phyloP scores from a whole-genome alignment of 23 tunicate genomes.

The Ascidia mentula region DNA sequence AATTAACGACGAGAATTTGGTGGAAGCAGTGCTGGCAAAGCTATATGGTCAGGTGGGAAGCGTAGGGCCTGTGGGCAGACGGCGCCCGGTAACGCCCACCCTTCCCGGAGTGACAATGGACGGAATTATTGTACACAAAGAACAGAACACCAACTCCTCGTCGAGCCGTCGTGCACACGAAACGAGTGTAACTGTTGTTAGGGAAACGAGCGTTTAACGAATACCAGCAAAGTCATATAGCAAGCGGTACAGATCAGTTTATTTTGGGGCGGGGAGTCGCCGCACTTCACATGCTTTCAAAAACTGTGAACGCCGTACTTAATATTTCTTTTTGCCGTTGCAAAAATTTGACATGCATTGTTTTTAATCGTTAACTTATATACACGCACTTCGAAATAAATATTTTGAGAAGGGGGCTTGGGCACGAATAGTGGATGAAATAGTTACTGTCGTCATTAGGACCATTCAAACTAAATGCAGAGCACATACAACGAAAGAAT shows the following conservation, averaged over 20 bases:
- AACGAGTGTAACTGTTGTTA: not conserved
- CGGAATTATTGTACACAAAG: conserved; percentile 41
- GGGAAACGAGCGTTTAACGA: conserved; percentile 23
- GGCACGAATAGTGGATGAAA: too few species aligned
- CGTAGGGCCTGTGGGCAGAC: not conserved
- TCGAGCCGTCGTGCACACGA: not conserved
- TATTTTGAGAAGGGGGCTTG: not conserved
- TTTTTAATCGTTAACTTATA: not conserved
- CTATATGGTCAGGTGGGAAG: conserved; percentile 16
- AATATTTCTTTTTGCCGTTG: not conserved
- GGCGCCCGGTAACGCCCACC: conserved; percentile 27
- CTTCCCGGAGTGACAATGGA: conserved; percentile 63
- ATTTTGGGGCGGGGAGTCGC: too few species aligned
- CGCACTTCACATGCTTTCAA: not conserved
- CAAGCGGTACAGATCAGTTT: too few species aligned
- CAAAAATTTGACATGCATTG: not conserved
- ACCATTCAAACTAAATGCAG: not conserved
- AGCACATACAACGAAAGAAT: not conserved
- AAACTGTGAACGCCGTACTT: not conserved
- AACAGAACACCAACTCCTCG: conserved; percentile 7
- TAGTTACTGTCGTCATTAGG: too few species aligned
- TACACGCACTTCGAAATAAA: not conserved
- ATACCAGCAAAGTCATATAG: too few species aligned
- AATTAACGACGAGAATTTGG: conserved; percentile 25
- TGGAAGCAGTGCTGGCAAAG: conserved; percentile 45